Evolutionary conservation across 2,888 invertebrate genomes (phyloP), one percentile per base, ranked within the genome.

Genomic region (Entomobrya multifasciata): DNA sequence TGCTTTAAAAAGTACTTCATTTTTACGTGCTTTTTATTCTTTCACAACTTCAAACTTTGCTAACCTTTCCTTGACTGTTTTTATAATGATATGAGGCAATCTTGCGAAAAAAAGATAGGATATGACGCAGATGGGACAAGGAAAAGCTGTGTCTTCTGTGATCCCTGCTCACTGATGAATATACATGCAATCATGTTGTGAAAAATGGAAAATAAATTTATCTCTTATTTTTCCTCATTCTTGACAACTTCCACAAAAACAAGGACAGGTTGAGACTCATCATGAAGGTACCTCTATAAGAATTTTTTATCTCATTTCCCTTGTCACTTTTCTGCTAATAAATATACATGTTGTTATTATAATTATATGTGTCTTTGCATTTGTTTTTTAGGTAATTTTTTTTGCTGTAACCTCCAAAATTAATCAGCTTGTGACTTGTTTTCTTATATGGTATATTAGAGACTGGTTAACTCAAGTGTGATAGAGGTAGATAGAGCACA

Each of bases 81-180:
- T 25, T 6, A 41, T 78, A 78, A 78, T 78, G 78, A 78, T 78
- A 78, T 25, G 27, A 60, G 78, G 60, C 57, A 78, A n/a, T 47
- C 60, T 78, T 78, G 78, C 44, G 78, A 78, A 78, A 78, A 62
- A 36, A 52, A 52, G 52, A 52, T 47, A 25, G 20, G 76, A 55
- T 76, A 76, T 76, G 76, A 76, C 36, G 76, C 30, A 41, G 70
- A n/a, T n/a, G n/a, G 36, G 27, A 41, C 8, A 47, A 44, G 8
- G 47, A 67, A 60, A 60, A 4, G 25, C 17, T 57, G 57, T 1
- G n/a, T n/a, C n/a, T n/a, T n/a, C n/a, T n/a, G n/a, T n/a, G n/a
- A n/a, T n/a, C n/a, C n/a, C n/a, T n/a, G n/a, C n/a, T n/a, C n/a
- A 1, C 15, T 57, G 57, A 57, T 52, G 52, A 52, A 4, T 52